These are phyloP conservation scores for Hippoglossus stenolepis DNA, from an alignment of 2,113 vertebrate genomes.

Conservation along the genomic window DNA sequence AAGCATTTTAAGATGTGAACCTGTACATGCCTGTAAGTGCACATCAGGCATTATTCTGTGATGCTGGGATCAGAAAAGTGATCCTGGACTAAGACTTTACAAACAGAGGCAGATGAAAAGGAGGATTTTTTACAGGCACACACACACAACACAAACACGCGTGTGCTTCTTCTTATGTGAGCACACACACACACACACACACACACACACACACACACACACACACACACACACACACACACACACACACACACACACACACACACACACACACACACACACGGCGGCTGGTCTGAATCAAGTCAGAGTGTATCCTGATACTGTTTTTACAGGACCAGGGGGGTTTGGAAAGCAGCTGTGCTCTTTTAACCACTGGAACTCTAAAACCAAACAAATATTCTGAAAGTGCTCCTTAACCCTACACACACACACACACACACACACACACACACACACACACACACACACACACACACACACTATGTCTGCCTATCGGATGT, in stretches of 20 bases:
- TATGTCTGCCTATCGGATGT: conserved; percentile 20
- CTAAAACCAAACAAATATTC: conserved; percentile 66
- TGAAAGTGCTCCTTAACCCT: conserved; percentile 47
- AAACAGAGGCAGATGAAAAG: conserved; percentile 26
- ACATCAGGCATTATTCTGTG: conserved; percentile 5
- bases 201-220: conserved; percentile 35
- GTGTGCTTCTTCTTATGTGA: neutral
- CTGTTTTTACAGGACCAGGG: conserved; percentile 68
- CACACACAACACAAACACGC: conserved; percentile 11
- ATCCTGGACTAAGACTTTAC: conserved; percentile 34
- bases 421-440: conserved; percentile 11
- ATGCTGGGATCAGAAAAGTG: conserved; percentile 27
- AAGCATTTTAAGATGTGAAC: neutral
- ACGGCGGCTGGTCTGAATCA: conserved; percentile 54
- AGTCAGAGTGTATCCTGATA: conserved; percentile 65
- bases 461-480: neutral
- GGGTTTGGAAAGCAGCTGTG: conserved; percentile 65
- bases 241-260: conserved; percentile 23
- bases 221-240: conserved; percentile 28
- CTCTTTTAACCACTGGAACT: conserved; percentile 57
- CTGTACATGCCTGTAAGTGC: neutral
- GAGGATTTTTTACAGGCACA: conserved; percentile 25
- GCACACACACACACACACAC: conserved; percentile 20
- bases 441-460: neutral
- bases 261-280: conserved; percentile 21